Evolutionary conservation across 2,888 invertebrate species (phyloP), one percentile per base, ranked within the genome.

Genomic region (Brachypalpus laphriformis): DNA sequence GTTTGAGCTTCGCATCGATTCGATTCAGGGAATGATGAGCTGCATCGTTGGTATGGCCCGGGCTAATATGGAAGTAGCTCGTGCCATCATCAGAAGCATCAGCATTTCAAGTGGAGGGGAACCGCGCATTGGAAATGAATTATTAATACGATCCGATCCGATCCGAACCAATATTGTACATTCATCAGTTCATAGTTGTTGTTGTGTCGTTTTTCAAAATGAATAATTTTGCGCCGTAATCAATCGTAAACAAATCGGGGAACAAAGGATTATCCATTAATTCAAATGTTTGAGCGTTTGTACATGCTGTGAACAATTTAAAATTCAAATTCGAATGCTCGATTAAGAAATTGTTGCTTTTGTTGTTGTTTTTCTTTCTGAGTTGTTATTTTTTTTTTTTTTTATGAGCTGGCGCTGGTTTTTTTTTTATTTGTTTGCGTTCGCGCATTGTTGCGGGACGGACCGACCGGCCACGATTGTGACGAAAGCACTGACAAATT

Each of bases 181-280:
- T 65, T 65, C 51, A 45, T 78, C 49, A 63, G 63, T n/a, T 18
- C 11, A 9, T 51, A 0, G 34, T 66, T 31, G 57, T 63, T 56
- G 14, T 37, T 49, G 31, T 20, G 2, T 47, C 45, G 31, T 40
- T 49, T 68, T 25, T 70, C 59, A 49, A 68, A 76, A 76, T 74
- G 83, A 78, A 85, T 85, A 85, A 85, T 80, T 80, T 85, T 45
- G 63, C 74, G 83, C 59, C 80, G 59, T 80, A 85, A 85, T 85
- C 83, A 65, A 85, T 85, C 83, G 83, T 80, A 85, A 85, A 81
- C 85, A 85, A 81, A 81, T 76, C 75, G 81, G 31, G 51, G 70
- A 85, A 85, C 85, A 85, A 81, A 81, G 85, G 85, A 85, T 81
- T 81, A 85, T 61, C 75, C 66, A 85, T 81, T 85, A 81, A 85